Percentiles rank a stretch among this genome's conserved stretches.
Evolutionary conservation across 2,113 vertebrate genomes (phyloP).

Genomic region (Enhydra lutris): DNA sequence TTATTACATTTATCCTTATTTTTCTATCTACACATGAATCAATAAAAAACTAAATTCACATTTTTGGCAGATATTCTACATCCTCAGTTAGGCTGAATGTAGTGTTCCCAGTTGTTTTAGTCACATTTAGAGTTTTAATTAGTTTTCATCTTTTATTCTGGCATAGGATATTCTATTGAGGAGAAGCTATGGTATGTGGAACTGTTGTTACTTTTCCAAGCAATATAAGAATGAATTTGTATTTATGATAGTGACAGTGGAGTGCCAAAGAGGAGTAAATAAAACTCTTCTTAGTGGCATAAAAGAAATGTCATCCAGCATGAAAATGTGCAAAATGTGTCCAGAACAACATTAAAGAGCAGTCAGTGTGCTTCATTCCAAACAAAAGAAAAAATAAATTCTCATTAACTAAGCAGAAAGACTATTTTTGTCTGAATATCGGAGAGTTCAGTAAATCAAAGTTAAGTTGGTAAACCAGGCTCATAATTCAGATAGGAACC

Average conservation of each 20-base stretch:
- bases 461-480: background rate
- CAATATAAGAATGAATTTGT: background rate
- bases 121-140: conserved; percentile 14
- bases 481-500: background rate
- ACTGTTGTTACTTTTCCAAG: background rate
- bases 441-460: background rate
- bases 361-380: background rate
- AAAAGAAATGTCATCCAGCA: conserved; percentile 11
- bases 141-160: conserved; percentile 36
- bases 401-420: background rate
- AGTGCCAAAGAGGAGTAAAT: background rate
- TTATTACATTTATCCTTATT: background rate
- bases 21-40: background rate
- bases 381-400: conserved; percentile 16
- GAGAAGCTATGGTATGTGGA: background rate
- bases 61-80: background rate
- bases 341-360: background rate
- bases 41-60: background rate
- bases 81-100: background rate
- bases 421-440: background rate
- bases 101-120: background rate
- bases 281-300: background rate
- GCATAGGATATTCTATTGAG: background rate
- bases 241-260: background rate
- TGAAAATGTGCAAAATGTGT: background rate